Evolutionary conservation across 2,113 vertebrate genomes (phyloP), one percentile per base, ranked within the genome.

Genomic region (Mesitornis unicolor): DNA sequence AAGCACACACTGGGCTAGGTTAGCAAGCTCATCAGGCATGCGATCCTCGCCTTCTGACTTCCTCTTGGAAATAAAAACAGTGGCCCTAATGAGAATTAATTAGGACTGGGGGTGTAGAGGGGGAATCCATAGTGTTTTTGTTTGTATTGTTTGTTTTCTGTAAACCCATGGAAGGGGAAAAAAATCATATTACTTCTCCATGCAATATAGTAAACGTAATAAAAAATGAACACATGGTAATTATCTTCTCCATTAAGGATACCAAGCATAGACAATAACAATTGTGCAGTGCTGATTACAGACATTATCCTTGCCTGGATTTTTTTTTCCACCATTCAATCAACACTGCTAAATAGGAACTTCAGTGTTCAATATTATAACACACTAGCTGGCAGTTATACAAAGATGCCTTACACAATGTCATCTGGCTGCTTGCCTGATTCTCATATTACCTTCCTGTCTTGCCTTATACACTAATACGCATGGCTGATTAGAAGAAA

Each of bases 331-430:
- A 92, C 89, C 89, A 92, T 96, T 97, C 95, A 97, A 96, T 96
- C 95, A 96, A 95, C 92, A 90, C 92, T 89, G 89, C 95, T 97
- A 95, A 96, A 97, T 95, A 97, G 95, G 96, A 97, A 96, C 92
- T 95, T 96, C 94, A 93, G 91, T 97, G 95, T 96, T 96, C 95
- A 91, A 95, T 96, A 97, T 97, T 96, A 95, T 92, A 96, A 96
- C 95, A 96, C 95, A 94, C 87, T 91, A 97, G 92, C 95, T 97
- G 95, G 96, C 96, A 97, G 95, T 96, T 95, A 96, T 87, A 96
- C 95, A 97, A 96, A 96, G 95, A 97, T 96, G 96, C 93, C 94
- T 96, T 96, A 96, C 92, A 96, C 95, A 95, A 96, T 96, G 95
- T 97, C 93, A 96, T 93, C 95, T 97, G 95, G 97, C 97, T 96